Conservation (phyloP, 2,113 vertebrate species). For the Willisornis vidua region DNA sequence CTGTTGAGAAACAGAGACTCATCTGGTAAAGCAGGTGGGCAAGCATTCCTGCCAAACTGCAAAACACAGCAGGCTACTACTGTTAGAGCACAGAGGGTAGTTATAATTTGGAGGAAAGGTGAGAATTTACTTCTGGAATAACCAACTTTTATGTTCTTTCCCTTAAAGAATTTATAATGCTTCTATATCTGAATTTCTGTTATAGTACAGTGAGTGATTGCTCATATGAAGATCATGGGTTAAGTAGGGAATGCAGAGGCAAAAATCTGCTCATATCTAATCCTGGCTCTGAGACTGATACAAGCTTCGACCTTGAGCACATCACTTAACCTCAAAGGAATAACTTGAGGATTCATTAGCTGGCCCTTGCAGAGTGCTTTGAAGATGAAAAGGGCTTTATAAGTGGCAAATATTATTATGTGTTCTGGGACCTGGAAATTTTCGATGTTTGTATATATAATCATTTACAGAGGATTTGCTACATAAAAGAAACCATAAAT, state of each 20-base stretch:
- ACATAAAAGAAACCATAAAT: constrained; percentile 27
- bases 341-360: constrained; percentile 41
- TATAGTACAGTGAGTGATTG: background rate
- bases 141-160: background rate
- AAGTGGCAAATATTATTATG: constrained; percentile 33
- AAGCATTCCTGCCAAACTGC: background rate
- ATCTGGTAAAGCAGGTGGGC: background rate
- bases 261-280: constrained; percentile 30
- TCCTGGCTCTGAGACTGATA: background rate
- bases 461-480: constrained; percentile 43
- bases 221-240: background rate
- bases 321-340: constrained; percentile 50
- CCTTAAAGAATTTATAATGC: background rate
- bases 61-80: background rate
- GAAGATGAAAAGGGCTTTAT: constrained; percentile 53
- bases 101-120: background rate
- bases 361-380: background rate
- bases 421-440: constrained; percentile 38
- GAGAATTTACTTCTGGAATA: background rate
- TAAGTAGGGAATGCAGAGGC: background rate
- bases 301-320: constrained; percentile 40
- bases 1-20: background rate
- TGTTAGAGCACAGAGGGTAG: background rate
- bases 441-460: constrained; percentile 56
- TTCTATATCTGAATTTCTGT: background rate